Base-by-base conservation (phyloP, 64 coral and sea anemone species). In the Porites lutea region DNA sequence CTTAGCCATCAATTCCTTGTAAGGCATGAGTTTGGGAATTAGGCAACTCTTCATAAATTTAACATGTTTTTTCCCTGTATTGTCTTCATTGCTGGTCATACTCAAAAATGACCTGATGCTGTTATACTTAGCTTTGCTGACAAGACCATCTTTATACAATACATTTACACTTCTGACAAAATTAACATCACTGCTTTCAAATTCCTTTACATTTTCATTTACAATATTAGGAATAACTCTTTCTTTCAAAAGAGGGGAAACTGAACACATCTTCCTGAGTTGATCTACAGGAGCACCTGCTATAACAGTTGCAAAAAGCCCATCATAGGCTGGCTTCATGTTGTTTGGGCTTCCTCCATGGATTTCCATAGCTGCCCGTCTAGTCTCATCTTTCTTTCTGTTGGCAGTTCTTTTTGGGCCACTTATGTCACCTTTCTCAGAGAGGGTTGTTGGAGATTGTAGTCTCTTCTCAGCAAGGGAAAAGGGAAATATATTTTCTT, bases 61-160 rank as follows among this genome's bases (percentile, higher is more conserved):
- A 27, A 49, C 74, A 85, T 86, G 90, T 65, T 51, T 52, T 75
- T 84, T 92, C 7, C 55, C 69, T 48, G 80, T 75, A 58, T 92
- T 84, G 51, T 52, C 76, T 57, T 87, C 74, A 69, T 77, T 87
- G 13, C 13, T 93, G 27, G 21, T 52, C 82, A 87, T 92, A 47
- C 46, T 92, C 77, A 87, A 87, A 67, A 77, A 71, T 13, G 79
- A 94, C 62, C 49, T 88, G 43, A 93, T 93, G 23, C 76, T 72
- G 19, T 70, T 88, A 68, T 93, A 88, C 75, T 88, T 93, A 7
- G 73, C 91, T 79, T 93, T 93, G 74, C 64, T 88, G 15, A 88
- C 83, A 82, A 88, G 48, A 79, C 91, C 91, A 82, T 67, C 69
- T 52, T 78, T 88, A 67, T 88, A 93, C 53, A 93, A 59, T 68